These are phyloP conservation scores for Actenoides hombroni DNA, from an alignment of 2,113 vertebrate genomes.

Conservation along the genomic window DNA sequence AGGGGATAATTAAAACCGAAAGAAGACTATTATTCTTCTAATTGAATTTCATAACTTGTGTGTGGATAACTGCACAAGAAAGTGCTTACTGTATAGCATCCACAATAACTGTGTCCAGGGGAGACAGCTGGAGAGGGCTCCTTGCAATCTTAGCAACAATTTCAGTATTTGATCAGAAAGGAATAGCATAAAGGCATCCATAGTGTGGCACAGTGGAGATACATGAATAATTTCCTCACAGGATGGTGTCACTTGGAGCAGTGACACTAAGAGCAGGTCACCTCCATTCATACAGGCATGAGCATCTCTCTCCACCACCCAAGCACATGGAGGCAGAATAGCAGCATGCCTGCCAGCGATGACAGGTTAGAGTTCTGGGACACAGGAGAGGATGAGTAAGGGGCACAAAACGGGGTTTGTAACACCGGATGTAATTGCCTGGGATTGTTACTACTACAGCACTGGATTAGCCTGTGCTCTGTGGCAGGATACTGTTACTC, in stretches of 20 bases:
- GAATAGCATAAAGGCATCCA: not conserved
- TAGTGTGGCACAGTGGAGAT: accelerated
- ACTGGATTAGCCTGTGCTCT: not conserved
- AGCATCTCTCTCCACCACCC: not conserved
- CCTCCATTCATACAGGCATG: accelerated
- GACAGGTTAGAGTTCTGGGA: not conserved
- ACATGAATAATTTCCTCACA: accelerated
- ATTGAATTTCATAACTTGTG: not conserved
- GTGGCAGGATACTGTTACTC: not conserved
- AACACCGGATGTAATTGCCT: not conserved
- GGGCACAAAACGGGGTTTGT: not conserved
- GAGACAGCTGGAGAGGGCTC: not conserved
- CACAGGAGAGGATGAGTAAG: not conserved
- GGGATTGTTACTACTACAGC: not conserved
- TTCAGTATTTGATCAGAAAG: not conserved
- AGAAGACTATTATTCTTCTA: not conserved
- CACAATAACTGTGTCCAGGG: not conserved
- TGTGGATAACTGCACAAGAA: not conserved
- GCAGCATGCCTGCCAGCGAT: not conserved
- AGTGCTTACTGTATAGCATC: not conserved
- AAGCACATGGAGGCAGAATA: not conserved
- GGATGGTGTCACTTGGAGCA: not conserved
- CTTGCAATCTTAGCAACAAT: not conserved
- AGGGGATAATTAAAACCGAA: not conserved
- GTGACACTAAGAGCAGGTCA: not conserved